Conservation (phyloP, 2,797 vertebrate species). For the Pachyuromys duprasi region DNA sequence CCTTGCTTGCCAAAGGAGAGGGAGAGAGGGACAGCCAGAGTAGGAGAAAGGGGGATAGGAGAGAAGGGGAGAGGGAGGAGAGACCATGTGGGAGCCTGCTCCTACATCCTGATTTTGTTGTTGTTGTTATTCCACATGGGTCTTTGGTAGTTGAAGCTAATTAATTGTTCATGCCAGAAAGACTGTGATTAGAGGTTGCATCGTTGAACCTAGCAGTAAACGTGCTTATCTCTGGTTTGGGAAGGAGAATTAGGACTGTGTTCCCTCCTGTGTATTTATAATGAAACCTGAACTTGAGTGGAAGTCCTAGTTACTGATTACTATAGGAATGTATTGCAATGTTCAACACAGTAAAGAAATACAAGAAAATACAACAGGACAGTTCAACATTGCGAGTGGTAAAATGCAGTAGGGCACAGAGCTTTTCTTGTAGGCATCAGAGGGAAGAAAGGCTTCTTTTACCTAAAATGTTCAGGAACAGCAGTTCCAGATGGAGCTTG, state of each 20-base stretch:
- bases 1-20: neutral
- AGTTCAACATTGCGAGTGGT: neutral
- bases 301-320: neutral
- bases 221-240: neutral
- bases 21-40: too few species aligned
- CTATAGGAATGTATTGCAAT: neutral
- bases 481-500: neutral
- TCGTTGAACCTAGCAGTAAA: neutral
- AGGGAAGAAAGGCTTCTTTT: neutral
- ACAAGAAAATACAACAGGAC: neutral
- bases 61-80: neutral
- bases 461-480: neutral
- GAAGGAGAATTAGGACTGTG: neutral
- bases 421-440: neutral
- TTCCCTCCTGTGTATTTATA: neutral
- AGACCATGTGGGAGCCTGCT: neutral
- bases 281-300: neutral
- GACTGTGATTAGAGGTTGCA: neutral
- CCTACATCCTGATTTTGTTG: neutral
- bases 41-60: rapidly evolving
- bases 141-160: neutral
- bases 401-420: neutral
- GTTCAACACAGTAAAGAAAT: neutral
- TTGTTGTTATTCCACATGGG: neutral
- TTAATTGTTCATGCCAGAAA: neutral